These are phyloP conservation scores for Leucophenga maculata DNA, from an alignment of 2,888 invertebrate species.

Conservation along the genomic window DNA sequence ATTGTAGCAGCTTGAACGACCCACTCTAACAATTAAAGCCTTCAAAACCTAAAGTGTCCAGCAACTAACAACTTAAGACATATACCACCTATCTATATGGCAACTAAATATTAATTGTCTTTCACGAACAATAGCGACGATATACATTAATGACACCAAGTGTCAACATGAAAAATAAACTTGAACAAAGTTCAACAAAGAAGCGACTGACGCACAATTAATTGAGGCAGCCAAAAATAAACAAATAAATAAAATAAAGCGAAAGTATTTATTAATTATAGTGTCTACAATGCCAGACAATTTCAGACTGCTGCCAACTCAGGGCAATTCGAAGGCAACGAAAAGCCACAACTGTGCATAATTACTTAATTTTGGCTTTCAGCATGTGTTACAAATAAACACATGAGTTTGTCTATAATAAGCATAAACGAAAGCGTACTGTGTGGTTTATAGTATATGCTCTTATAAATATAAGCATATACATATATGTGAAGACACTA, in stretches of 20 bases:
- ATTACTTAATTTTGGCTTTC: slow-evolving; percentile 33
- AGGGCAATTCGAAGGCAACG: background rate
- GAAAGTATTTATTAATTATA: slow-evolving; percentile 13
- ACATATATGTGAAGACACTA: too few relatives aligned
- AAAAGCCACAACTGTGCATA: slow-evolving; percentile 8
- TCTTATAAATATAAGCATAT: too few relatives aligned
- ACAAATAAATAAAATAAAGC: background rate
- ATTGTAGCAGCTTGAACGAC: too few relatives aligned
- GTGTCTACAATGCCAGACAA: background rate
- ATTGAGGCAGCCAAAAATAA: slow-evolving; percentile 11
- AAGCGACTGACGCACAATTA: slow-evolving; percentile 5
- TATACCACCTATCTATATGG: too few relatives aligned
- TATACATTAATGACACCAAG: slow-evolving; percentile 10
- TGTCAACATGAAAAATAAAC: background rate
- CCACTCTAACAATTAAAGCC: too few relatives aligned
- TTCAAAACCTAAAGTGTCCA: background rate
- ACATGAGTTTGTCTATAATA: background rate
- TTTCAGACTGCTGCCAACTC: background rate
- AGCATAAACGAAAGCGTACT: too few relatives aligned
- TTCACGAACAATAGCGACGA: background rate
- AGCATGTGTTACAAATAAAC: slow-evolving; percentile 49
- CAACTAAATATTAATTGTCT: background rate
- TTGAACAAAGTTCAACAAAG: slow-evolving; percentile 5
- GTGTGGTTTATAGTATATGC: too few relatives aligned
- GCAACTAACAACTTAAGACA: background rate